Base-by-base conservation (phyloP, 2,888 invertebrate species). In the Linnaemya tessellans region DNA sequence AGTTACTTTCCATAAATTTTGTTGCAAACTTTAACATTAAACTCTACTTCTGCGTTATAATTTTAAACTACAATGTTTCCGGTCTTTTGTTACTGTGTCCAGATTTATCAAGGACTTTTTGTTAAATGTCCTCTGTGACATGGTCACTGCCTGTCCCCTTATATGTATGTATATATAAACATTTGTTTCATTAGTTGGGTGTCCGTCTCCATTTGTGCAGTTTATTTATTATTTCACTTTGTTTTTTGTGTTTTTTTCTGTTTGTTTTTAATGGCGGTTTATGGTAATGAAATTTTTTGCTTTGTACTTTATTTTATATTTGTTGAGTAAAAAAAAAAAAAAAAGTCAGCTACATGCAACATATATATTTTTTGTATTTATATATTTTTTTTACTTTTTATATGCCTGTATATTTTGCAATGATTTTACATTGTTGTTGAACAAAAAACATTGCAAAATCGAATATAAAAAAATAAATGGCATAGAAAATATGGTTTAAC, bases 211-310 rank as follows among this genome's bases (percentile, higher is more conserved):
- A 65, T 64, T 71, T 46, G 35, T 71, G 43, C 51, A 73, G 67
- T 35, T 81, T 38, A 71, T 82, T 77, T 46, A 62, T 75, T 75
- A 25, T 30, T 65, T 77, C 25, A 73, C 54, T 67, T 73, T n/a
- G n/a, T n/a, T n/a, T n/a, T n/a, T n/a, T n/a, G n/a, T n/a, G n/a
- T n/a, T n/a, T 58, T 46, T 9, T n/a, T n/a, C 56, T 43, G 41
- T 4, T 60, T 68, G 25, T 62, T 71, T 71, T 75, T 46, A 60
- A 68, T 81, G 51, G 75, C 70, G 54, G 56, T 70, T 70, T 77
- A 77, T 82, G 77, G 77, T 82, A 82, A 82, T 82, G 77, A 82
- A 77, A 77, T 67, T 38, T 77, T 82, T 77, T 54, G 60, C 35
- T 60, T 73, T 58, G 49, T 74, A n/a, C 8, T 64, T 64, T 60